Evolutionary conservation across 1,140 invertebrate species (phyloP), one percentile per base, ranked within the genome.

Genomic region (Pogonomyrmex barbatus): DNA sequence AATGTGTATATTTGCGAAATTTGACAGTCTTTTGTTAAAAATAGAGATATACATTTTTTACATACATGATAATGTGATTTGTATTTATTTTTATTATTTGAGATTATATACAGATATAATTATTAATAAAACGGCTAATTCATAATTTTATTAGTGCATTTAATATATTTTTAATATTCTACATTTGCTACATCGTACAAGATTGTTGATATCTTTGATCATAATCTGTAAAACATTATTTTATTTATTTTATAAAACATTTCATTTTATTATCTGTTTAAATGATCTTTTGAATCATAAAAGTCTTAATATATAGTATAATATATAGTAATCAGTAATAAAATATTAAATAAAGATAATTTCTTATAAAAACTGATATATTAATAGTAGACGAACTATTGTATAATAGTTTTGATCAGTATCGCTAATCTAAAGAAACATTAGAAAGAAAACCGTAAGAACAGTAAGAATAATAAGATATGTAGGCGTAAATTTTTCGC

Each of bases 401-500:
- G 77, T 2, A 50, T 33, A 86, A 86, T 30, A 2, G 10, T 30
- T 30, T 12, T 47, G 24, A 33, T 65, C 50, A 17, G 8, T 5
- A 9, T 60, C 33, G 50, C n/a, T 77, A 63, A 87, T 45, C n/a
- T 4, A 30, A n/a, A 50, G 45, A 56, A 63, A 77, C 2, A 14
- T 77, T 70, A 12, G 45, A 47, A 52, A 58, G 45, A 78, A 65
- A 65, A 52, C 14, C n/a, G 62, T 24, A 24, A 79, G 76, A 70
- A n/a, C 56, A 12, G 12, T 3, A 12, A 3, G 52, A 58, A 47
- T 56, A 71, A 83, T 83, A 79, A 88, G 45, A 45, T 63, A 60
- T 8, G 90, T 91, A 82, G 90, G 90, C 76, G 86, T 77, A 2
- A 73, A 91, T 91, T 88, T 86, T 85, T 91, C 52, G 67, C 85